phyloP scores from a whole-genome alignment of 2,113 vertebrate species.

The Calypte anna region DNA sequence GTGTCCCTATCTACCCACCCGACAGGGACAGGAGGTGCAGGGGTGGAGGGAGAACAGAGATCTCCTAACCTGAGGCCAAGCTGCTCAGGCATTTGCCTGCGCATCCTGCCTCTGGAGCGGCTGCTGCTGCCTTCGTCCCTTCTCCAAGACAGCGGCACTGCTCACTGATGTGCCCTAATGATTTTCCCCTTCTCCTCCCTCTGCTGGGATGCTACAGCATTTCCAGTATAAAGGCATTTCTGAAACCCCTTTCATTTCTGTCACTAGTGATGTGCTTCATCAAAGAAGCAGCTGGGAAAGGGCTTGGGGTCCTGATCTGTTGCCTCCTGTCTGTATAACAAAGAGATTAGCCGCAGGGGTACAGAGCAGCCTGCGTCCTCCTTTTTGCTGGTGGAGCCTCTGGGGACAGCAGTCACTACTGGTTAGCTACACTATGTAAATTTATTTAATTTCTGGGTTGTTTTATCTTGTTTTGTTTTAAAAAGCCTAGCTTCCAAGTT shows the following conservation, averaged over 20 bases:
- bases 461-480: neutral
- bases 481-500: neutral
- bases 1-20: neutral
- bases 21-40: neutral
- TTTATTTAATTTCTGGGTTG: neutral
- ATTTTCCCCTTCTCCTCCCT: neutral
- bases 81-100: neutral
- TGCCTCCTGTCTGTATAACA: neutral
- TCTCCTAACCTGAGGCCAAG: neutral
- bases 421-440: neutral
- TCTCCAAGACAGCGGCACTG: neutral
- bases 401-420: neutral
- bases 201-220: neutral
- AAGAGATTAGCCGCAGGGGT: neutral
- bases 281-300: neutral
- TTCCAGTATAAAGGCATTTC: neutral
- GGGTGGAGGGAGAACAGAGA: fast-evolving
- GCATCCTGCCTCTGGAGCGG: neutral
- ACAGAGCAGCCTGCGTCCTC: fast-evolving
- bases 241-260: neutral
- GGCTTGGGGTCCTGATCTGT: neutral
- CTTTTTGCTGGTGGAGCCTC: neutral
- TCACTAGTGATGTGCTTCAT: neutral
- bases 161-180: neutral
- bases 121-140: neutral